phyloP scores from a whole-genome alignment of 2,888 invertebrate species.

The Physocephala rufipes region DNA sequence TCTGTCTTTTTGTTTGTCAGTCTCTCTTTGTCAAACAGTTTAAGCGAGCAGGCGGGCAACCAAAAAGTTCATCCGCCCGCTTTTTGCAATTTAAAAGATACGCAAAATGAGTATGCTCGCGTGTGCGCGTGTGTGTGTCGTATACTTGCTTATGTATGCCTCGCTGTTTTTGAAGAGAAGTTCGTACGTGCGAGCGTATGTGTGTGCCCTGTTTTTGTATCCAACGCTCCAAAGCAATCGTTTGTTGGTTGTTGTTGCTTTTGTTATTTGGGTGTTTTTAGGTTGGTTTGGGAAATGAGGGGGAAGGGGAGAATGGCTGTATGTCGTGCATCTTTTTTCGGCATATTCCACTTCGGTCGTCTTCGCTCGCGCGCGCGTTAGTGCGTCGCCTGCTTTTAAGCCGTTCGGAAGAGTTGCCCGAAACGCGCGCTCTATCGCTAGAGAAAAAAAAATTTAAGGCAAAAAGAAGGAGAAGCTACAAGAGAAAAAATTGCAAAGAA shows the following conservation, averaged over 20 bases:
- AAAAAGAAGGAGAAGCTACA: not conserved
- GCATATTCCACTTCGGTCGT: not conserved
- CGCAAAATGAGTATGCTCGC: too few relatives aligned
- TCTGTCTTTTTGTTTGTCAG: not conserved
- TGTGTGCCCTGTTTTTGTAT: too few relatives aligned
- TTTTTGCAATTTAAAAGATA: too few relatives aligned
- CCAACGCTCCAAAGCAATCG: not conserved
- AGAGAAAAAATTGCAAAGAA: not conserved
- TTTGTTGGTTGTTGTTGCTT: constrained; percentile 1
- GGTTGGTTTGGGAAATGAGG: not conserved
- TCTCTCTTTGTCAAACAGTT: not conserved
- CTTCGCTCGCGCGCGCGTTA: constrained; percentile 40
- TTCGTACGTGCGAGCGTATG: too few relatives aligned
- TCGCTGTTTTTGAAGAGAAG: too few relatives aligned
- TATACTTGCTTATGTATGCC: too few relatives aligned
- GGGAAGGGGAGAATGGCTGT: not conserved
- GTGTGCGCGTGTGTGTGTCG: too few relatives aligned
- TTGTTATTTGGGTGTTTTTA: not conserved
- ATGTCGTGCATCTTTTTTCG: constrained; percentile 12
- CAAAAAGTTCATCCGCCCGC: too few relatives aligned
- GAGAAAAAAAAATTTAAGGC: constrained; percentile 15
- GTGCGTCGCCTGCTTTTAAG: constrained; percentile 60
- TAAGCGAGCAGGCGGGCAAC: too few relatives aligned
- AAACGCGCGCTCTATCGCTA: constrained; percentile 29
- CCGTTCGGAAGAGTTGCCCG: constrained; percentile 56